Base-by-base conservation (phyloP, 2,113 vertebrate species). In the Oncorhynchus mykiss region DNA sequence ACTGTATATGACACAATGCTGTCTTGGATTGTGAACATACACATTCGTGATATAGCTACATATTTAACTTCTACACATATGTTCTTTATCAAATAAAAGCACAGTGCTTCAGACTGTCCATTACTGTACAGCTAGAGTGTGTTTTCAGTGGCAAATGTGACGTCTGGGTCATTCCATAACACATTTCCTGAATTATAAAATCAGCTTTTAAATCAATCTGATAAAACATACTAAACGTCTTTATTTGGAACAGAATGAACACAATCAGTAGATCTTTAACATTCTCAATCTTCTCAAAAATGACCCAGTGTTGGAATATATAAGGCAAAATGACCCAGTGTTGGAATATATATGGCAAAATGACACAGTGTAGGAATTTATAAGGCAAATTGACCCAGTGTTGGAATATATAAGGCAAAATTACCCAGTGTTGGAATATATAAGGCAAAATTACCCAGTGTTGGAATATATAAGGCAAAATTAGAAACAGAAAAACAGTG, bases 71-170 rank as follows among this genome's bases (percentile, higher is more conserved):
- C 39, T 12, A 45, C 39, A 45, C 39, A 8, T 76, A 84, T 84
- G 76, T 51, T 79, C 77, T 80, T 84, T 78, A 86, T 60, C 4
- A 69, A 64, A 34, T 85, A 87, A 91, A 90, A 89, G 86, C 91
- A 93, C 91, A 92, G 91, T 93, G 91, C 92, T 88, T 82, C 51
- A 86, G 84, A 91, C 78, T 70, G 78, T 76, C 77, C 60, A 67
- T 14, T 75, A 74, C 83, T 78, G 75, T 82, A 69, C 67, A 81
- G 27, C 65, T 73, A 75, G 11, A 8, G 16, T 64, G 24, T 76
- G 76, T 78, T 75, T 78, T 80, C 81, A 84, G 75, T 77, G 84
- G 77, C 71, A 82, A 72, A 71, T 20, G 62, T 81, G 70, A 85
- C 64, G 65, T 80, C 76, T 34, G 67, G 67, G 69, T 86, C 83